These are phyloP conservation scores for Colletes collaris DNA, from an alignment of 2,888 invertebrate genomes.

Conservation along the genomic window DNA sequence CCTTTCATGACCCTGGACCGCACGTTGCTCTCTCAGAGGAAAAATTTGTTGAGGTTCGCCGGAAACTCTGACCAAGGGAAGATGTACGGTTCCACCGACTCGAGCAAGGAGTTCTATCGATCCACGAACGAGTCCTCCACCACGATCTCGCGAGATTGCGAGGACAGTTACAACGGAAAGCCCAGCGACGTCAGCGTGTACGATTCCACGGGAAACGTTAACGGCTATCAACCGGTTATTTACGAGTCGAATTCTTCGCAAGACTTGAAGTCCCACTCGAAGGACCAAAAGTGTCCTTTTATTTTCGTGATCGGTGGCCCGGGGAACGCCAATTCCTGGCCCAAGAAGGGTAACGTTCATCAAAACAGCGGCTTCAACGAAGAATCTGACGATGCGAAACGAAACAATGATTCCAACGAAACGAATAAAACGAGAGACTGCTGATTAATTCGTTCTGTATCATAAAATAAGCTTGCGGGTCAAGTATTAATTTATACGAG, in stretches of 20 bases:
- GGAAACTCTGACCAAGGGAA: slow-evolving; percentile 23
- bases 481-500: slow-evolving; percentile 32
- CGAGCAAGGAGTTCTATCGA: slow-evolving; percentile 64
- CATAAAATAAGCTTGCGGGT: slow-evolving; percentile 36
- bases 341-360: slow-evolving; percentile 24
- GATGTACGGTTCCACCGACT: slow-evolving; percentile 61
- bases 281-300: slow-evolving; percentile 23
- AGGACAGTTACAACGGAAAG: slow-evolving; percentile 33
- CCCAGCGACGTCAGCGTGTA: slow-evolving; percentile 41
- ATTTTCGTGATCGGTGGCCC: slow-evolving; percentile 37
- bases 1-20: slow-evolving; percentile 74
- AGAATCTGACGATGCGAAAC: slow-evolving; percentile 16
- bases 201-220: slow-evolving; percentile 19
- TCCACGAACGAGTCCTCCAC: slow-evolving; percentile 65
- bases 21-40: slow-evolving; percentile 16
- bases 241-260: not conserved
- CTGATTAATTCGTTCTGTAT: slow-evolving; percentile 4
- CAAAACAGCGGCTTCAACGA: slow-evolving; percentile 28
- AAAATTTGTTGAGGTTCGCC: not conserved
- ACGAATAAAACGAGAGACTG: not conserved
- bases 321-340: slow-evolving; percentile 22
- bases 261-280: slow-evolving; percentile 1
- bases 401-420: not conserved
- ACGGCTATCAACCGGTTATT: not conserved
- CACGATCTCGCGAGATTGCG: slow-evolving; percentile 55